Percentiles rank a stretch among this genome's conserved stretches.
These are phyloP conservation scores for Nanorana parkeri DNA, from an alignment of 2,113 vertebrate genomes.

Conservation along the genomic window DNA sequence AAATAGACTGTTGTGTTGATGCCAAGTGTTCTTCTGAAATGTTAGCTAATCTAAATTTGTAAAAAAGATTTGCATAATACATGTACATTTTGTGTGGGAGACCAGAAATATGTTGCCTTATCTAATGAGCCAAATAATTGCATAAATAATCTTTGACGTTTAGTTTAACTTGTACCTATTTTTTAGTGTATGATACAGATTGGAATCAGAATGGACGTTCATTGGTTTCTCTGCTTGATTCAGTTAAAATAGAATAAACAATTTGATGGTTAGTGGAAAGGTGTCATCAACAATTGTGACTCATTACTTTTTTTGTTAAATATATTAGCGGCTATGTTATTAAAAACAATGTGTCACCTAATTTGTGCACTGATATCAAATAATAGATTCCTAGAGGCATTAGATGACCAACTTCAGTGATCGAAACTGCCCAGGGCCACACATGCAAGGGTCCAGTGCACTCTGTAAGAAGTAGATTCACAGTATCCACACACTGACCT, in stretches of 20 bases:
- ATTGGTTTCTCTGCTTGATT: neutral
- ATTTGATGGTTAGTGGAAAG: neutral
- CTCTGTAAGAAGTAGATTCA: neutral
- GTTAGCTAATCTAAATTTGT: constrained; percentile 44
- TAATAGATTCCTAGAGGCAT: neutral
- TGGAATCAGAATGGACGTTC: neutral
- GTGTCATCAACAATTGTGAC: neutral
- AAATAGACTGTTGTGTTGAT: constrained; percentile 12
- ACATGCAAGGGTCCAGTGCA: neutral
- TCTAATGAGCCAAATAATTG: constrained; percentile 48
- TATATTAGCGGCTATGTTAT: constrained; percentile 1
- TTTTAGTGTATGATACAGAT: constrained; percentile 1
- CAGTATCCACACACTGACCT: neutral
- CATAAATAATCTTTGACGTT: constrained; percentile 32
- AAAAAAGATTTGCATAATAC: constrained; percentile 27
- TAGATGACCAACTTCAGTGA: too few species aligned
- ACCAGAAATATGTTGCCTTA: constrained; percentile 43
- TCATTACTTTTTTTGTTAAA: constrained; percentile 2
- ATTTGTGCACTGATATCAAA: neutral
- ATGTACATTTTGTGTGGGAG: constrained; percentile 53
- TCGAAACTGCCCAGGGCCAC: too few species aligned
- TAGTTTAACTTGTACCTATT: neutral
- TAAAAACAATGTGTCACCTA: neutral
- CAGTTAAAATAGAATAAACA: neutral
- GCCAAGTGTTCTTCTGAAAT: constrained; percentile 32